Base-by-base conservation (phyloP, 2,888 invertebrate species). In the Apotomis capreana region DNA sequence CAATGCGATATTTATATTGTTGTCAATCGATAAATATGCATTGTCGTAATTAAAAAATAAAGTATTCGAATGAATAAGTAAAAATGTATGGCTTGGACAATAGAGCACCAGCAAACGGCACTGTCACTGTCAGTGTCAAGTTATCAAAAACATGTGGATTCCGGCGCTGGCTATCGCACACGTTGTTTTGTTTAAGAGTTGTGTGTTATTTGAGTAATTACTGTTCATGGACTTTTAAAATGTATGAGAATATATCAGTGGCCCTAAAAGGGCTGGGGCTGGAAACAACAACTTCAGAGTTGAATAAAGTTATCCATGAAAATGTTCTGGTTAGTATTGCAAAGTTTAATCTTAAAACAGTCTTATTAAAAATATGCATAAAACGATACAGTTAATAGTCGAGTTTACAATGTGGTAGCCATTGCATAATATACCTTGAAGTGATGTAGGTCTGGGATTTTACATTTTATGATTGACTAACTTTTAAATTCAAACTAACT, bases 241-340 rank as follows among this genome's bases (percentile, higher is more conserved):
- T 70, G 69, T 58, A 63, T 44, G 52, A 63, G 46, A 63, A 73
- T 49, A 58, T 76, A 59, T 55, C 36, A 37, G 68, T 57, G 37
- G 74, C 76, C 52, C 54, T 76, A 5, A 74, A 73, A 51, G 64
- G 54, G 8, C 69, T 76, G 36, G 69, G 70, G 6, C 12, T 65
- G n/a, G 71, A 72, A 67, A 69, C 69, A 6, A 64, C 69, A 15
- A 73, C 73, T 69, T 5, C 58, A n/a, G 76, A 73, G 36, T 58
- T 76, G 12, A 74, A 68, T 57, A 73, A 76, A 68, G 69, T 70
- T 26, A 63, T 74, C 12, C 60, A 70, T 26, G 58, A 67, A 64
- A 60, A 68, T 77, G 78, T 89, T 74, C 78, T 79, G 85, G 90
- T 90, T 80, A 86, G 88, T 84, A 78, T 40, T 55, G 69, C 64